Base-by-base conservation (phyloP, 2,888 invertebrate genomes). In the Latrodectus elegans region DNA sequence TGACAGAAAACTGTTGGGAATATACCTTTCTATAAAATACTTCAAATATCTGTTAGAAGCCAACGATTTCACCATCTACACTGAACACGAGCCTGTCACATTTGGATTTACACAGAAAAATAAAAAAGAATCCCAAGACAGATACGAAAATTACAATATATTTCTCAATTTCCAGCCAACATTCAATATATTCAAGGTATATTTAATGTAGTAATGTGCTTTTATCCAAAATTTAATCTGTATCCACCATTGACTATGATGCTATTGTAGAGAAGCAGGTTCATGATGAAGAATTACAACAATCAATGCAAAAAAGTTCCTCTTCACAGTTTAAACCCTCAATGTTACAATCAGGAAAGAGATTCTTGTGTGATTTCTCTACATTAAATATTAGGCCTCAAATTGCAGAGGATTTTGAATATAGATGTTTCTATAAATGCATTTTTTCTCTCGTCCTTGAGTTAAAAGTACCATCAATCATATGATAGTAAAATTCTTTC, bases 111-210 rank as follows among this genome's bases (percentile, higher is more conserved):
- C 22, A 26, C 75, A 75, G 22, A 75, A 75, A 14, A 75, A 75
- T 55, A 60, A 64, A 53, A 75, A 75, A 2, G 68, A 49, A 15
- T 91, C 92, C 92, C 92, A 0, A 79, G 92, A 1, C 92, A 92
- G 85, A 88, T 90, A 15, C 86, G 91, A 8, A 91, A 92, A 22
- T 1, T 22, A 22, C 22, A 22, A 22, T 22, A 22, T 22, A 22
- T 22, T 22, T 22, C 22, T 22, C 1, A 22, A 22, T 22, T 22
- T 22, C 1, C 22, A 22, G 22, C 22, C 22, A 22, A 22, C 22
- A 22, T 15, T 88, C 92, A 0, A 67, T 78, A 8, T 88, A 76
- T 65, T 22, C 22, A 22, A 22, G 22, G 22, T 1, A 22, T 22
- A 22, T 22, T 22, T 22, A 22, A 22, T 22, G 1, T 22, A 22